Base-by-base conservation (phyloP, 2,797 vertebrate species). In the Crotalus adamanteus region DNA sequence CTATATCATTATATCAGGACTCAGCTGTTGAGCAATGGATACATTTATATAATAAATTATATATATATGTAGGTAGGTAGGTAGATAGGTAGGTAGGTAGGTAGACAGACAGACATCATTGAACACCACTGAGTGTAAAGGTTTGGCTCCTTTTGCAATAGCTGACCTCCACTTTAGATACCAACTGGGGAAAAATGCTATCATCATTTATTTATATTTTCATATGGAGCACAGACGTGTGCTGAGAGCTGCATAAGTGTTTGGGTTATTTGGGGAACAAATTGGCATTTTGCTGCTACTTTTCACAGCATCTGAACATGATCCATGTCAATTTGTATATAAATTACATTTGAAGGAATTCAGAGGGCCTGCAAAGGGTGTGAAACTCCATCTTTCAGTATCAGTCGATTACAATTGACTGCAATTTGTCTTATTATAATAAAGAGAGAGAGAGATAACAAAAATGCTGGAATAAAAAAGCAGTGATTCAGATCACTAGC, bases 321-420 rank as follows among this genome's bases (percentile, higher is more conserved):
- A 91, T 22, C 92, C 37, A 28, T 94, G 92, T 60, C 3, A 89
- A 47, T 93, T 95, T 89, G 37, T 95, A 94, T 95, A 94, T 91
- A 94, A 55, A 53, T 53, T 53, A 9, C 51, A 53, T 53, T 78
- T 92, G 92, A 93, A 90, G 55, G 53, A 1, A 56, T 87, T 69
- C 59, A 86, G 16, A 90, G 91, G 90, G 53, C n/a, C 4, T 5
- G 22, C 92, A 93, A 92, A 91, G 88, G 63, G 53, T 92, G 26
- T 93, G 1, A 69, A 95, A 92, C 91, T 55, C 47, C 89, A 18
- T 92, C 51, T 86, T 28, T 95, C 91, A 73, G 7, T 95, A 96
- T 97, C 97, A 97, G 97, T 95, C 95, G 94, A 95, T 90, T 95
- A 95, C 93, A 92, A 94, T 97, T 97, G 96, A 96, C 96, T 96